Conservation (phyloP, 2,797 vertebrate species). For the Vipera ursinii region DNA sequence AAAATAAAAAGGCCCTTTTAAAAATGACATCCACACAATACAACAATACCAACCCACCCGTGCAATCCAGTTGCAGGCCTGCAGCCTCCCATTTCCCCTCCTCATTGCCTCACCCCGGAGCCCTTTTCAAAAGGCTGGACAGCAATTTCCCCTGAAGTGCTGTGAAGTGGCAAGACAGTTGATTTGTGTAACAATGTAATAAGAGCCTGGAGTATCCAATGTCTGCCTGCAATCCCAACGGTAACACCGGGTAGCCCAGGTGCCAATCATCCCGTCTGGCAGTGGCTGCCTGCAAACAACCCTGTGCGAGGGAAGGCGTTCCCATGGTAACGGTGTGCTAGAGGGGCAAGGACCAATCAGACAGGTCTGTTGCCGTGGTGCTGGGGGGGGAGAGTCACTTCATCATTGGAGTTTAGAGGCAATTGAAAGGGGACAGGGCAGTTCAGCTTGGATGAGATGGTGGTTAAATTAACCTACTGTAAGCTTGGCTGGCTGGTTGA, state of each 20-base stretch:
- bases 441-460: not conserved
- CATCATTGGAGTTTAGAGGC: not conserved
- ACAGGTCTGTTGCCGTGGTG: not conserved
- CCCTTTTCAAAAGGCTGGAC: conserved; percentile 14
- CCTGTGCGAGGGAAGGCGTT: conserved; percentile 24
- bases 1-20: not conserved
- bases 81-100: not conserved
- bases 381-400: not conserved
- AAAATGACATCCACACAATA: rapidly evolving
- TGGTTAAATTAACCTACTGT: not conserved
- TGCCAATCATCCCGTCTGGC: conserved; percentile 14
- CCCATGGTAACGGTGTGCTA: not conserved
- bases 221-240: conserved; percentile 22
- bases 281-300: conserved; percentile 35
- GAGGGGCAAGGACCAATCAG: not conserved
- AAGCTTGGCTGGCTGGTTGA: not conserved
- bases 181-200: conserved; percentile 56
- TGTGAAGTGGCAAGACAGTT: conserved; percentile 55
- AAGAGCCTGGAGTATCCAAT: not conserved
- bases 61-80: not conserved
- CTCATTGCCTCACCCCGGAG: not conserved
- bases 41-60: not conserved
- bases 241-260: conserved; percentile 23
- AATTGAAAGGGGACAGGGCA: not conserved
- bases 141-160: conserved; percentile 36